phyloP scores from a whole-genome alignment of 1,140 invertebrate species.

The Trichoplusia ni region DNA sequence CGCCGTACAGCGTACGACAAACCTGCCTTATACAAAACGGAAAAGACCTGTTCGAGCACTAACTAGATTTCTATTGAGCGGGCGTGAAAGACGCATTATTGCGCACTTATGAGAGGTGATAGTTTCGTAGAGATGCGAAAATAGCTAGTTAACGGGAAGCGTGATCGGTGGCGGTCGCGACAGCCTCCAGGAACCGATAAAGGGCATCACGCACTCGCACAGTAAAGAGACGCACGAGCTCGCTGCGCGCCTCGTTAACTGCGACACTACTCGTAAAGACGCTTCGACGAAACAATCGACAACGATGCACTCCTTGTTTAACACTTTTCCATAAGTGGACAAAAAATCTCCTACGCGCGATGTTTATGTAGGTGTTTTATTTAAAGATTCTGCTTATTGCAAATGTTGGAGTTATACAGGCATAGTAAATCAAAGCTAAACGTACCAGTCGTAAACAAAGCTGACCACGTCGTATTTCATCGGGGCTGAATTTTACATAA shows the following conservation, averaged over 20 bases:
- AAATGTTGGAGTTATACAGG: conserved; percentile 15
- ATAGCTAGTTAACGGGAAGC: conserved; percentile 68
- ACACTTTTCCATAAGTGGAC: conserved; percentile 12
- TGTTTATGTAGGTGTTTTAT: conserved; percentile 18
- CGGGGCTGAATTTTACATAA: conserved; percentile 26
- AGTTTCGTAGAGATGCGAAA: conserved; percentile 68
- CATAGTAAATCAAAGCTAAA: conserved; percentile 23
- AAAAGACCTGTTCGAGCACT: conserved; percentile 26
- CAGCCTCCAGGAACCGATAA: conserved; percentile 76
- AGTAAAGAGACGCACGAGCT: conserved; percentile 55
- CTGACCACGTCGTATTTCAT: conserved; percentile 32
- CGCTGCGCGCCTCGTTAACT: conserved; percentile 68
- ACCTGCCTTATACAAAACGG: conserved; percentile 7
- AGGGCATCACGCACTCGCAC: conserved; percentile 59
- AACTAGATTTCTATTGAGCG: conserved; percentile 45
- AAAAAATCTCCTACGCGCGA: conserved; percentile 3
- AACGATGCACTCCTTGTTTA: conserved; percentile 35
- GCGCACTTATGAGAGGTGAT: conserved; percentile 43
- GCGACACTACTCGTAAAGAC: conserved; percentile 61
- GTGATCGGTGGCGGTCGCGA: conserved; percentile 57
- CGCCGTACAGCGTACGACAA: conserved; percentile 10
- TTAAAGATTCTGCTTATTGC: conserved; percentile 25
- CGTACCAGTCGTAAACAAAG: conserved; percentile 28
- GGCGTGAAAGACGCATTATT: conserved; percentile 56
- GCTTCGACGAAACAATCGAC: conserved; percentile 66